Percentiles rank a stretch among this genome's conserved stretches.
Evolutionary conservation across 2,113 vertebrate species (phyloP).

Genomic region (Rhabdomys dilectus): DNA sequence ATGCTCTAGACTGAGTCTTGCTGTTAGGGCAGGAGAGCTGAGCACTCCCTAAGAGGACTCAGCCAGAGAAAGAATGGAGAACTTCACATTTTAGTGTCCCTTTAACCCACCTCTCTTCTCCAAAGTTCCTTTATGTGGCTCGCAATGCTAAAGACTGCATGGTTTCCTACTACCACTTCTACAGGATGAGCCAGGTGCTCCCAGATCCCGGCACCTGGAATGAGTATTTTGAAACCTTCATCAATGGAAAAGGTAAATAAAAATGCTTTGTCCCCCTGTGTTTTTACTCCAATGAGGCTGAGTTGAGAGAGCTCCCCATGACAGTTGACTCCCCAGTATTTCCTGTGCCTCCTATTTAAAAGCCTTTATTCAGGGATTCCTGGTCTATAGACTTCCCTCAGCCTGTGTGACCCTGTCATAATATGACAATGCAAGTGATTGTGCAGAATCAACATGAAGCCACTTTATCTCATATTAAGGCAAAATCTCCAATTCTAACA

Average conservation of each 20-base stretch:
- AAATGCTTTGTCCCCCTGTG: neutral
- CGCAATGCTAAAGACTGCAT: conserved; percentile 84
- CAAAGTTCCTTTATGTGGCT: conserved; percentile 86
- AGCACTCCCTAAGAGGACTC: neutral
- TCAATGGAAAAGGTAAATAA: conserved; percentile 79
- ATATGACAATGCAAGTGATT: neutral
- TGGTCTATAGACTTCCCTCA: neutral
- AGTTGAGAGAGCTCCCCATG: fast-evolving
- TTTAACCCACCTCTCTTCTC: neutral
- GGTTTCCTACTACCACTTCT: conserved; percentile 86
- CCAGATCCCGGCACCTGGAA: conserved; percentile 84
- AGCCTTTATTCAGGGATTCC: neutral
- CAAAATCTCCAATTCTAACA: neutral
- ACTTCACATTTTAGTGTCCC: neutral
- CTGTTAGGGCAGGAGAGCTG: no score
- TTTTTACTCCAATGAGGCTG: fast-evolving
- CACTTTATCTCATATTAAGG: neutral
- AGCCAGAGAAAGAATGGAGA: neutral
- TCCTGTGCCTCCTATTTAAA: neutral
- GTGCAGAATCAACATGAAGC: neutral
- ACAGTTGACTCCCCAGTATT: neutral
- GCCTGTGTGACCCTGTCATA: neutral
- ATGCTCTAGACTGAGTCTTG: neutral
- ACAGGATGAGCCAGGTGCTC: conserved; percentile 80
- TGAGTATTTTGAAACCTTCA: conserved; percentile 81